Percentiles rank a stretch among this genome's conserved stretches.
These are phyloP conservation scores for Erebia ligea DNA, from an alignment of 2,888 invertebrate species.

Conservation along the genomic window DNA sequence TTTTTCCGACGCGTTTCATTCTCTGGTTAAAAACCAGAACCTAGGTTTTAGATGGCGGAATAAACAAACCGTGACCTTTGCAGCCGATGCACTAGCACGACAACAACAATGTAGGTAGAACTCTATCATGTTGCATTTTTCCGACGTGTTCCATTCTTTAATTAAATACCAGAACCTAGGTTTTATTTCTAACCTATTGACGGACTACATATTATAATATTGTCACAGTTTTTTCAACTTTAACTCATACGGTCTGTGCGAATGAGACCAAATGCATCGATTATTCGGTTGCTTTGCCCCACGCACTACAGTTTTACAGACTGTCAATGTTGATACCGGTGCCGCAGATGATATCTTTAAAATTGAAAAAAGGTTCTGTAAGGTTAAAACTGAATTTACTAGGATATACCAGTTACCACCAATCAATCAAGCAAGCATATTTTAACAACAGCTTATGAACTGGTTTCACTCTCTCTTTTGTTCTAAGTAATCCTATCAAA, in stretches of 20 bases:
- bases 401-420: too few relatives aligned
- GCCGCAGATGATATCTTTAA: too few relatives aligned
- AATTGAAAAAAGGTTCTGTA: too few relatives aligned
- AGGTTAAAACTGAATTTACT: too few relatives aligned
- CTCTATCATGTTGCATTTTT: neutral
- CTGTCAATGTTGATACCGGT: too few relatives aligned
- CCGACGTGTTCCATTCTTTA: neutral
- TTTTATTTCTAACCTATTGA: neutral
- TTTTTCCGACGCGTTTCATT: neutral
- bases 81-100: slow-evolving; percentile 47
- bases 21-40: neutral
- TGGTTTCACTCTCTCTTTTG: neutral
- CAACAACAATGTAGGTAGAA: slow-evolving; percentile 29
- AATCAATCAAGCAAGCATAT: too few relatives aligned
- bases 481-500: slow-evolving; percentile 3
- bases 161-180: neutral
- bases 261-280: too few relatives aligned
- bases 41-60: slow-evolving; percentile 68
- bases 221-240: too few relatives aligned
- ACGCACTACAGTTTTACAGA: too few relatives aligned
- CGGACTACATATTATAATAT: neutral
- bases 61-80: slow-evolving; percentile 80
- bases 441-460: too few relatives aligned
- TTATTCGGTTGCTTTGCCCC: too few relatives aligned
- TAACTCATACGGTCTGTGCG: too few relatives aligned